Evolutionary conservation across 2,113 vertebrate species (phyloP).

Genomic region (Nibea albiflora): DNA sequence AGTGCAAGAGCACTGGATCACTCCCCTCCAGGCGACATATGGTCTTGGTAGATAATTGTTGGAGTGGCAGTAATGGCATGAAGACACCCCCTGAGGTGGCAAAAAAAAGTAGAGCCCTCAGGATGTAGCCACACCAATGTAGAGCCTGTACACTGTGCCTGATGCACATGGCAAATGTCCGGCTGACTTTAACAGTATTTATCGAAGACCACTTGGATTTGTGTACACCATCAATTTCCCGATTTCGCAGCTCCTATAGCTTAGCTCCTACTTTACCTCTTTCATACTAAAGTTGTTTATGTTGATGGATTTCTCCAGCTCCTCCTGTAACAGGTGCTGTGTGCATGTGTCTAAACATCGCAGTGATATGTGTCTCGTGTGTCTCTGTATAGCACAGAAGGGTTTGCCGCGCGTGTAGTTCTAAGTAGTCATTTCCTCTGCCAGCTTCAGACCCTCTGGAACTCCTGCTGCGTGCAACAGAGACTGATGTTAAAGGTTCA

Average conservation of each 20-base stretch:
- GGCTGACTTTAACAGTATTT: not conserved
- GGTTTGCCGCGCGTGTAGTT: not conserved
- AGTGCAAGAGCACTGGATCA: not conserved
- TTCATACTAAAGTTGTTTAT: conserved; percentile 2
- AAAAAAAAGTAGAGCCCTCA: not conserved
- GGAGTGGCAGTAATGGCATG: not conserved
- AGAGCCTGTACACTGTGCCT: too few species aligned
- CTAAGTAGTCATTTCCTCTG: too few species aligned
- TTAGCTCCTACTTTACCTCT: not conserved
- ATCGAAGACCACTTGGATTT: not conserved
- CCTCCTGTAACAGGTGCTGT: conserved; percentile 2
- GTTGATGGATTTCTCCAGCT: conserved; percentile 20
- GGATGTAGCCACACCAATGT: not conserved
- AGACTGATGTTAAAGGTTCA: too few species aligned
- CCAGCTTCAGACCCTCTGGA: too few species aligned
- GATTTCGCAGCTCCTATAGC: not conserved
- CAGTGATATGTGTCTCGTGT: not conserved
- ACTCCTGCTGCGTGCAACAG: too few species aligned
- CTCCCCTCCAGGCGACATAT: not conserved
- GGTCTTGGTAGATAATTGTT: not conserved
- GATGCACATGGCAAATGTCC: not conserved
- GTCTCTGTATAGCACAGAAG: not conserved
- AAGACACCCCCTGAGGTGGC: not conserved
- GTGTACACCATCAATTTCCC: not conserved
- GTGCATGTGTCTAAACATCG: not conserved